Base-by-base conservation (phyloP, 2,888 invertebrate species). In the Cryptocephalus primarius region DNA sequence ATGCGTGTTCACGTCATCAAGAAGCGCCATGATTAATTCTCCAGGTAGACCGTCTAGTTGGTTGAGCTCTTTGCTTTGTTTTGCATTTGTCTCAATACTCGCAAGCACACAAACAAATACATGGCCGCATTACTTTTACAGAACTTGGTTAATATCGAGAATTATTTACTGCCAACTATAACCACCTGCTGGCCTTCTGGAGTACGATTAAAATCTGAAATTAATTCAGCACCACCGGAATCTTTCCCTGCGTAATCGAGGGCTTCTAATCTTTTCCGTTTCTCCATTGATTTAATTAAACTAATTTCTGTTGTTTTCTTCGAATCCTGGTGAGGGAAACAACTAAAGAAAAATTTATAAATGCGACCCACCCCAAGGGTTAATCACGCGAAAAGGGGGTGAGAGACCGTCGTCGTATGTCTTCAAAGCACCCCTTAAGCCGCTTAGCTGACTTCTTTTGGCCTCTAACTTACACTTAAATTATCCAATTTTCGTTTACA, bases 1-100 rank as follows among this genome's bases (percentile, higher is more conserved):
- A 71, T 71, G 71, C 71, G 69, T 71, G 71, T 70, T 67, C 71
- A 71, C 70, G 70, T 70, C 70, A 70, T 61, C 63, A 58, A 60
- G 64, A 66, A 67, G 68, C 65, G 66, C 66, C 67, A 61, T 71
- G 68, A 71, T 71, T 71, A 71, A 71, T 71, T 71, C 70, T 65
- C 66, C 69, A 71, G 71, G 71, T 71, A 70, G 62, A 64, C 51
- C 6, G 34, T 32, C 42, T 42, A 36, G 36, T 36, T 36, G n/a
- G 36, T 36, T 36, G 12, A 12, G 11, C 36, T 36, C 36, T 12
- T 36, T 12, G 36, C 36, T 11, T 36, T 6, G 4, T 12, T 12
- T 36, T 12, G 36, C 36, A 36, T 36, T 36, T 36, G 36, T 36
- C 36, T 36, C 36, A 36, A 36, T 12, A 36, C n/a, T 36, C 36